Evolutionary conservation across 2,797 vertebrate genomes (phyloP).

Genomic region (Epinephelus malabaricus): DNA sequence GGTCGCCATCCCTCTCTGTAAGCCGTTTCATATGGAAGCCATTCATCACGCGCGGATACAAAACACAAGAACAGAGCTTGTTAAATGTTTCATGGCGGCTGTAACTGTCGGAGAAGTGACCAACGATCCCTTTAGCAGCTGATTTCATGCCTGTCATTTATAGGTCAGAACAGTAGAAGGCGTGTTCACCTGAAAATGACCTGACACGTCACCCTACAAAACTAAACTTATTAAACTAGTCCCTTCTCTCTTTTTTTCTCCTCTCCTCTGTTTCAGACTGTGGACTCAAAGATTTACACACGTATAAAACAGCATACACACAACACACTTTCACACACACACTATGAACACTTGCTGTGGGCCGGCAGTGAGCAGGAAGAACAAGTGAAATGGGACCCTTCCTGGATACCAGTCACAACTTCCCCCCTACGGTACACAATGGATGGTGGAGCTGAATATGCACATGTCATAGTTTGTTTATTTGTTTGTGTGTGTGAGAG

Average conservation of each 20-base stretch:
- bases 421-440: slow-evolving; percentile 66
- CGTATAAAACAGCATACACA: slow-evolving; percentile 50
- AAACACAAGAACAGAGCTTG: slow-evolving; percentile 68
- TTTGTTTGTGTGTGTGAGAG: slow-evolving; percentile 41
- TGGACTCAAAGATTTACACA: slow-evolving; percentile 60
- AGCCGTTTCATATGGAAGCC: slow-evolving; percentile 62
- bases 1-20: slow-evolving; percentile 51
- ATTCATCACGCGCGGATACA: slow-evolving; percentile 70
- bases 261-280: slow-evolving; percentile 73
- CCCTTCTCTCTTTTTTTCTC: slow-evolving; percentile 32
- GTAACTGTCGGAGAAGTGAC: slow-evolving; percentile 71
- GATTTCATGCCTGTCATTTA: slow-evolving; percentile 64
- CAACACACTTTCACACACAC: slow-evolving; percentile 39
- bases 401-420: slow-evolving; percentile 41
- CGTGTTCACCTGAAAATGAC: slow-evolving; percentile 46
- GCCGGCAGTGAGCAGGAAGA: slow-evolving; percentile 48
- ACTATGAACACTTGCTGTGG: slow-evolving; percentile 33
- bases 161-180: slow-evolving; percentile 41
- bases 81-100: slow-evolving; percentile 69
- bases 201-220: slow-evolving; percentile 43
- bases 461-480: slow-evolving; percentile 67
- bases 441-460: slow-evolving; percentile 57
- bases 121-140: slow-evolving; percentile 55
- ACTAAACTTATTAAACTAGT: slow-evolving; percentile 46
- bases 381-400: slow-evolving; percentile 30